Base-by-base conservation (phyloP, 2,113 vertebrate genomes). In the Labrus mixtus region DNA sequence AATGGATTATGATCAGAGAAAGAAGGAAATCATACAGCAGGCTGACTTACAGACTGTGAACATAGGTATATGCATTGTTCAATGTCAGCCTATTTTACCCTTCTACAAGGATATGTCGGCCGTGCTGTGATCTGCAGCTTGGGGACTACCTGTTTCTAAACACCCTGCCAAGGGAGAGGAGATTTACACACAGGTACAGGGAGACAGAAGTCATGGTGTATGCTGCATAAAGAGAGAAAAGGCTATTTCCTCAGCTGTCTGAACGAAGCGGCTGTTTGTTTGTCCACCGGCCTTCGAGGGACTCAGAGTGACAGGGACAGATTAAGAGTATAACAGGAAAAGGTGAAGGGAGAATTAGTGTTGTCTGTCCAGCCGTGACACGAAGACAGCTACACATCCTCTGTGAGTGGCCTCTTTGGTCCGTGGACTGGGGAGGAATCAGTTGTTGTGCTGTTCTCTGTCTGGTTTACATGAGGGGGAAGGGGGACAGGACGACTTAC, bases 131-230 rank as follows among this genome's bases (percentile, higher is more conserved):
- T 64, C 78, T 74, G 65, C 59, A 60, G 81, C 63, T 57, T 69
- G 73, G 83, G 82, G 67, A 41, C 73, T 45, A 59, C 58, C 72
- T 53, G 72, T 70, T 72, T 74, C 59, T 58, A 68, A 68, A 86
- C 60, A 74, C 74, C 60, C 63, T 46, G 51, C 73, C 25, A 39
- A 68, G 53, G 82, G 54, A 75, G 68, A 72, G 22, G 58, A 73
- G 79, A 81, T 89, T 87, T 79, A 82, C 69, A 78, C 76, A 56
- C 51, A 82, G 76, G 78, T 82, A 39, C 55, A 63, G 25, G 69
- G 58, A 61, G 76, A 78, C 81, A 58, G 62, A 60, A 51, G 69
- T 73, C 71, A 25, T 48, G 48, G 16, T 56, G 78, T 74, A 62
- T 37, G 79, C 73, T 56, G 80, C 67, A 81, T 62, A 62, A 78